Conservation (phyloP, 2,797 vertebrate species). For the Falco cherrug region DNA sequence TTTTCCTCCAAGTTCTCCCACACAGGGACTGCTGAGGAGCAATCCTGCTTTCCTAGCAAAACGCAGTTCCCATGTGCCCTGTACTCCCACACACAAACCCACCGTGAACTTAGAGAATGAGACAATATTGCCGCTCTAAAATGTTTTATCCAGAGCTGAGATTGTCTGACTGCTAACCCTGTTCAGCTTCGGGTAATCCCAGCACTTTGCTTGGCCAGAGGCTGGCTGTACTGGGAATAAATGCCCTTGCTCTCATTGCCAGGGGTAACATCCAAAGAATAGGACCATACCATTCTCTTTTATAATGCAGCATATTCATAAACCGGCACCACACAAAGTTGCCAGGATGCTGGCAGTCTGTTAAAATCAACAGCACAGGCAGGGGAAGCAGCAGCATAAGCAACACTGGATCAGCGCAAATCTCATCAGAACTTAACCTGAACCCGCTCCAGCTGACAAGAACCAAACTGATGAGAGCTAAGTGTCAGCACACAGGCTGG, state of each 20-base stretch:
- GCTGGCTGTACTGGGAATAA: conserved; percentile 1
- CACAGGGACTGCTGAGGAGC: not conserved
- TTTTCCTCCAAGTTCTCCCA: conserved; percentile 40
- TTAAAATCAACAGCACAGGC: not conserved
- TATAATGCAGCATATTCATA: conserved; percentile 7
- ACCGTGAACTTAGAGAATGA: not conserved
- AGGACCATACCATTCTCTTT: not conserved
- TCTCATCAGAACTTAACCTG: conserved; percentile 6
- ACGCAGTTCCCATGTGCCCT: conserved; percentile 4
- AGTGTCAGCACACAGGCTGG: not conserved
- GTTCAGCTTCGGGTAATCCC: conserved; percentile 2
- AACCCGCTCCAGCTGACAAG: not conserved
- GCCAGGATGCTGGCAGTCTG: not conserved
- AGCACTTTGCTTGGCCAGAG: not conserved
- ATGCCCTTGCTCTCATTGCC: not conserved
- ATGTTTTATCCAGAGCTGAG: conserved; percentile 2
- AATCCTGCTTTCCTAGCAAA: conserved; percentile 48
- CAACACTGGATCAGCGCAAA: not conserved
- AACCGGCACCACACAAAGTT: not conserved
- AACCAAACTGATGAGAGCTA: not conserved
- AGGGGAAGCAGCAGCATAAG: not conserved
- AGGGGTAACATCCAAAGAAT: not conserved
- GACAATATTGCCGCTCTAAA: not conserved
- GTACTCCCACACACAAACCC: conserved; percentile 40
- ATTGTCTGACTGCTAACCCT: not conserved